phyloP scores from a whole-genome alignment of 2,888 invertebrate genomes.

The Tachina lurida region DNA sequence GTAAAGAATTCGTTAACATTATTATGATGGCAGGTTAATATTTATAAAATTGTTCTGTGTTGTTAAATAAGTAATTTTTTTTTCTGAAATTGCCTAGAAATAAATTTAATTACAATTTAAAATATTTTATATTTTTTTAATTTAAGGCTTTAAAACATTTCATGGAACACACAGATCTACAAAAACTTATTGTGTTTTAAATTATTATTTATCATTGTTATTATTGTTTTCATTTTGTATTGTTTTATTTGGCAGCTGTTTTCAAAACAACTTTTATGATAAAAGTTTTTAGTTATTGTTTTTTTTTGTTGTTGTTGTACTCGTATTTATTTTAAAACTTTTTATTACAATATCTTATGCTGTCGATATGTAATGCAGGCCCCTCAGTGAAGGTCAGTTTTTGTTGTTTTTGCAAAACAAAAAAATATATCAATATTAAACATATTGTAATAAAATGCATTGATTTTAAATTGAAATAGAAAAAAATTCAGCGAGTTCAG shows the following conservation, averaged over 20 bases:
- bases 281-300: conserved; percentile 54
- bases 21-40: conserved; percentile 59
- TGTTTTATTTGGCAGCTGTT: conserved; percentile 67
- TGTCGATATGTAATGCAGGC: neutral
- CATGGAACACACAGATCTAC: neutral
- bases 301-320: conserved; percentile 11
- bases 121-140: too few species aligned
- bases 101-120: neutral
- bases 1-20: conserved; percentile 37
- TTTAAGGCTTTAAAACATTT: neutral
- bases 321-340: neutral
- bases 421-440: conserved; percentile 4
- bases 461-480: neutral
- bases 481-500: neutral
- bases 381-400: conserved; percentile 42
- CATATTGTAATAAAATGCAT: neutral
- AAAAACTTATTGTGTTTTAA: neutral
- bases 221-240: conserved; percentile 10
- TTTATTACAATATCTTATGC: conserved; percentile 27
- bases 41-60: conserved; percentile 12
- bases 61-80: neutral
- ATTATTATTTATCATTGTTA: neutral
- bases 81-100: neutral
- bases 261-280: conserved; percentile 66
- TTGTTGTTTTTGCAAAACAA: conserved; percentile 5